A percentile compares a stretch with the other conserved stretches of the same genome.
phyloP scores from a whole-genome alignment of 2,888 invertebrate genomes.

The Anoncus sp. region DNA sequence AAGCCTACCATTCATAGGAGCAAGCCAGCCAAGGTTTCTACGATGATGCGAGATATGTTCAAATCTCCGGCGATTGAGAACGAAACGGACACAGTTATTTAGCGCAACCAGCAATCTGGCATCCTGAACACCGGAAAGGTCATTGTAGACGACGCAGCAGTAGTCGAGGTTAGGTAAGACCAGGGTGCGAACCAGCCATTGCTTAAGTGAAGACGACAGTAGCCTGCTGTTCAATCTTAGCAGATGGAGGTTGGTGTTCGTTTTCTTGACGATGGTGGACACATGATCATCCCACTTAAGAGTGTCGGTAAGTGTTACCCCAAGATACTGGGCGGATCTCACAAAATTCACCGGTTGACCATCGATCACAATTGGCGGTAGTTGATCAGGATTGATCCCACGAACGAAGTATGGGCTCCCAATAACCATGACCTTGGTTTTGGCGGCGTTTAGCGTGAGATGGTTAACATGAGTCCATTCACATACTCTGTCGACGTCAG shows the following conservation, averaged over 20 bases:
- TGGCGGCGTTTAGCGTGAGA: not conserved
- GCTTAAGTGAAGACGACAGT: not conserved
- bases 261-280: not conserved
- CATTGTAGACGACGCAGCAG: not conserved
- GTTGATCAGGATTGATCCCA: not conserved
- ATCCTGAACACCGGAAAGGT: not conserved
- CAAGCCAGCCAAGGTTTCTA: not conserved
- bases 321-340: constrained; percentile 4
- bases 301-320: not conserved
- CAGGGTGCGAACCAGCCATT: not conserved
- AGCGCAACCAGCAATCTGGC: not conserved
- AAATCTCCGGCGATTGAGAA: not conserved
- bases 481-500: constrained; percentile 17
- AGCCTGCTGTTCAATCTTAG: not conserved
- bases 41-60: not conserved
- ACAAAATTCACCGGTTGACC: constrained; percentile 5
- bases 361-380: constrained; percentile 1
- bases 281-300: not conserved
- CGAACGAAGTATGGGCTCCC: constrained; percentile 9
- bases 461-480: constrained; percentile 19
- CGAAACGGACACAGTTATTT: not conserved
- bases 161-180: not conserved
- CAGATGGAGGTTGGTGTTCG: not conserved
- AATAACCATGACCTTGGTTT: constrained; percentile 27
- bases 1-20: not conserved